Conservation (phyloP, 2,888 invertebrate genomes). For the Isotomurus palustris region DNA sequence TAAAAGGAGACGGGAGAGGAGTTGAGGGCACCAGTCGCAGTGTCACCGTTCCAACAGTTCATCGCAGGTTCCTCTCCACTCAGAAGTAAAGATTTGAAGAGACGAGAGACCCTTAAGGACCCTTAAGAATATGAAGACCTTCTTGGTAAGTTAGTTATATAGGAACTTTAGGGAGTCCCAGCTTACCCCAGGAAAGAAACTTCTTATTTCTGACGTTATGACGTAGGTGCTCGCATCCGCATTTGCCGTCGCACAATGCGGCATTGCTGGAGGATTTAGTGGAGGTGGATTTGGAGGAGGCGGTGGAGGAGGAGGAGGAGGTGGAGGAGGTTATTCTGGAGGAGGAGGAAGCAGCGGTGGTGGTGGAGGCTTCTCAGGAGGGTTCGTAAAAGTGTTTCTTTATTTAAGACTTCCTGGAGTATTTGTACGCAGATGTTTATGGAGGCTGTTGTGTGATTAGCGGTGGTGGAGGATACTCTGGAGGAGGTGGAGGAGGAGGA, state of each 20-base stretch:
- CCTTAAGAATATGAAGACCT: too few relatives aligned
- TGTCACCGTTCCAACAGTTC: too few relatives aligned
- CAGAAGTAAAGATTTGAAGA: neutral
- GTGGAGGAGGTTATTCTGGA: constrained; percentile 14
- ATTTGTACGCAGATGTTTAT: neutral
- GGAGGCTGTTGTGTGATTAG: too few relatives aligned
- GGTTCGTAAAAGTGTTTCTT: neutral
- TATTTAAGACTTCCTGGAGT: neutral
- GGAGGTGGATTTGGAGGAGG: constrained; percentile 21
- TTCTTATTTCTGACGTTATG: too few relatives aligned
- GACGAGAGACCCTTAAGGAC: constrained; percentile 3
- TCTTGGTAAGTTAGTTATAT: constrained; percentile 28
- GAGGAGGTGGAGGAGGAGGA: constrained; percentile 7
- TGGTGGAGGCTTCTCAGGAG: constrained; percentile 1
- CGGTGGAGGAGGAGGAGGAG: constrained; percentile 14
- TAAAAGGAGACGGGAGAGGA: too few relatives aligned
- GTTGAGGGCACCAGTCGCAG: too few relatives aligned
- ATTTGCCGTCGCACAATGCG: constrained; percentile 28
- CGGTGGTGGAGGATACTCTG: constrained; percentile 14
- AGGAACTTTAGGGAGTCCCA: too few relatives aligned
- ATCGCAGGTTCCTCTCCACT: too few relatives aligned
- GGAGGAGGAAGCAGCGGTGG: neutral
- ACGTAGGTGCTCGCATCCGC: constrained; percentile 32
- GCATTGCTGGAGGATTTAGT: constrained; percentile 29
- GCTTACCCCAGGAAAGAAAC: too few relatives aligned